Percentiles rank a stretch among this genome's conserved stretches.
Evolutionary conservation across 2,797 vertebrate species (phyloP).

Genomic region (Sandelia bainsii): DNA sequence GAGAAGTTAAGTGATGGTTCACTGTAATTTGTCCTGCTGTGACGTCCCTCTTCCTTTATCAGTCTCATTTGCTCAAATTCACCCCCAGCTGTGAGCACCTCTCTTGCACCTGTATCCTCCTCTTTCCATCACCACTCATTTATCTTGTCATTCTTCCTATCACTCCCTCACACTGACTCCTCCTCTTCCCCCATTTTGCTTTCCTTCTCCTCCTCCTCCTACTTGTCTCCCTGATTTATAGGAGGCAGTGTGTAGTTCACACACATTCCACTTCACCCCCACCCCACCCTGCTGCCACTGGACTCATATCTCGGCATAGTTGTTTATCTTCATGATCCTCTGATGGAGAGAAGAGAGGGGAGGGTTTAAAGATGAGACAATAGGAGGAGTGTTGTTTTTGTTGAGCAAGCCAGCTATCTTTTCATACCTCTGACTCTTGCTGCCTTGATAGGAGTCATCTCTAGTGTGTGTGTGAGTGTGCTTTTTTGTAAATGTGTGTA

Average conservation of each 20-base stretch:
- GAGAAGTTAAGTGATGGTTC: constrained; percentile 25
- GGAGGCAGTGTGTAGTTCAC: constrained; percentile 78
- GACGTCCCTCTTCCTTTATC: constrained; percentile 38
- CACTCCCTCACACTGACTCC: constrained; percentile 53
- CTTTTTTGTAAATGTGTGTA: constrained; percentile 24
- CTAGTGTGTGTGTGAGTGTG: constrained; percentile 41
- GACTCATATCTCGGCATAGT: constrained; percentile 68
- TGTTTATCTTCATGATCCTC: constrained; percentile 77
- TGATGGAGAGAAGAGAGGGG: constrained; percentile 45
- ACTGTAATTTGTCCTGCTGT: constrained; percentile 24
- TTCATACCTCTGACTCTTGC: constrained; percentile 36
- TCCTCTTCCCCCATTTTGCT: constrained; percentile 44
- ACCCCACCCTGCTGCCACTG: constrained; percentile 55
- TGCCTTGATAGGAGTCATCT: constrained; percentile 38
- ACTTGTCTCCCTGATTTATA: constrained; percentile 79
- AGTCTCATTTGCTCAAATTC: constrained; percentile 19
- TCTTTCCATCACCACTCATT: constrained; percentile 58
- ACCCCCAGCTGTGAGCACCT: constrained; percentile 24
- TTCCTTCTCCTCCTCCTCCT: constrained; percentile 61
- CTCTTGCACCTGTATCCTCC: constrained; percentile 69
- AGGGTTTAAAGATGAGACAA: constrained; percentile 60
- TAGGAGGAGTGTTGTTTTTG: constrained; percentile 63
- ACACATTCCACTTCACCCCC: constrained; percentile 79
- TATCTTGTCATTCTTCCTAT: constrained; percentile 60
- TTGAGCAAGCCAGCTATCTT: constrained; percentile 54